Evolutionary conservation across 2,888 invertebrate genomes (phyloP).

Genomic region (Marasmarcha lunaedactyla): DNA sequence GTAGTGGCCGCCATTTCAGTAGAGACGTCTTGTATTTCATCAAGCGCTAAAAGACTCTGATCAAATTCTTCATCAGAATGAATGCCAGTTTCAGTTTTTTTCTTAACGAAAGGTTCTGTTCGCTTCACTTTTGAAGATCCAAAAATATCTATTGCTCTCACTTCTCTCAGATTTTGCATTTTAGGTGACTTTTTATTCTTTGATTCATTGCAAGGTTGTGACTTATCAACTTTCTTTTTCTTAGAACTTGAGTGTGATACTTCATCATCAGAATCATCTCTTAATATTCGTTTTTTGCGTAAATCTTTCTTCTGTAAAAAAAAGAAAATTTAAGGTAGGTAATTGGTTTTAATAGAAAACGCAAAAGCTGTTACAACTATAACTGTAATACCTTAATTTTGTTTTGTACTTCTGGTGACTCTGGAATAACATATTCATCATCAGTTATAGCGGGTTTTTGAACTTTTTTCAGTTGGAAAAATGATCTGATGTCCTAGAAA

Average conservation of each 20-base stretch:
- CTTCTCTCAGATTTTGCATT: conserved; percentile 36
- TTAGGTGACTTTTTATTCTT: conserved; percentile 21
- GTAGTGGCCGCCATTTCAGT: neutral
- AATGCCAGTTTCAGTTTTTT: conserved; percentile 60
- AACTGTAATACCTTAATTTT: conserved; percentile 40
- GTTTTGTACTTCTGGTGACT: conserved; percentile 68
- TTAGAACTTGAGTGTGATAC: conserved; percentile 28
- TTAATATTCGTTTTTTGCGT: conserved; percentile 29
- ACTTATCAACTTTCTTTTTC: conserved; percentile 16
- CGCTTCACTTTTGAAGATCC: conserved; percentile 72
- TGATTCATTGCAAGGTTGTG: conserved; percentile 17
- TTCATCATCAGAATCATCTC: conserved; percentile 51
- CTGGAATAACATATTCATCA: conserved; percentile 70
- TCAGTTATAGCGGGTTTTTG: conserved; percentile 38
- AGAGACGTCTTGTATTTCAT: conserved; percentile 48
- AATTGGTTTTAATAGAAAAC: conserved; percentile 11
- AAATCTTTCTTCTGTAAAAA: conserved; percentile 37
- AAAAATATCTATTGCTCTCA: conserved; percentile 70
- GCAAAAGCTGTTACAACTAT: too few relatives aligned
- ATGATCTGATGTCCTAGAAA: conserved; percentile 75
- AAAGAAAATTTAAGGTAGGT: conserved; percentile 6
- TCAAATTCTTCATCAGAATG: conserved; percentile 80
- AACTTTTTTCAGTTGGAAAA: conserved; percentile 47
- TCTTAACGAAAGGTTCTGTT: conserved; percentile 55
- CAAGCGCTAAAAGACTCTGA: conserved; percentile 74